A percentile compares a stretch with the other conserved stretches of the same genome.
Conservation (phyloP, 2,113 vertebrate species). For the Perca flavescens region DNA sequence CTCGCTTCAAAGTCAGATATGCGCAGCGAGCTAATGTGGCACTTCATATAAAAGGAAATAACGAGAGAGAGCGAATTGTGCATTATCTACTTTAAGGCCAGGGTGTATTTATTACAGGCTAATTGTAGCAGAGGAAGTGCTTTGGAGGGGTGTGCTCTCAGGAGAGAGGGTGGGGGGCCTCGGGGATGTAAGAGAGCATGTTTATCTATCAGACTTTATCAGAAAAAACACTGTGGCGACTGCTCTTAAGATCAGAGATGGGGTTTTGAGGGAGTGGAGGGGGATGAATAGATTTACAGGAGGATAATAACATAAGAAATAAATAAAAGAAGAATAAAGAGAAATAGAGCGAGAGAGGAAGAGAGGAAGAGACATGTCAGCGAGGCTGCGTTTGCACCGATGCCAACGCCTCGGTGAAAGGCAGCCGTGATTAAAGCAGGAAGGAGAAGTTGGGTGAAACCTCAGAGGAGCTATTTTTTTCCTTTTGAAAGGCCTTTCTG, state of each 20-base stretch:
- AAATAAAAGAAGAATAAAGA: slow-evolving; percentile 52
- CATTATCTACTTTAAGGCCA: slow-evolving; percentile 78
- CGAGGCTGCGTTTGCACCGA: slow-evolving; percentile 44
- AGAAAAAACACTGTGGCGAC: slow-evolving; percentile 79
- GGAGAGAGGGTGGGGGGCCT: slow-evolving; percentile 81
- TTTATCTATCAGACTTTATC: slow-evolving; percentile 84
- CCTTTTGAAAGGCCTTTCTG: slow-evolving; percentile 37
- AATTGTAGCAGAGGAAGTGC: slow-evolving; percentile 83
- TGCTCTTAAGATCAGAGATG: slow-evolving; percentile 81
- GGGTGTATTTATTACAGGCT: slow-evolving; percentile 82
- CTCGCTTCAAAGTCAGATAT: slow-evolving; percentile 56
- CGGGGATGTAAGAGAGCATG: slow-evolving; percentile 78
- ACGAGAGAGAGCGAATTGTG: slow-evolving; percentile 21
- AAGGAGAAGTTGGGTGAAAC: slow-evolving; percentile 67
- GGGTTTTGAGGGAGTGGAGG: slow-evolving; percentile 10
- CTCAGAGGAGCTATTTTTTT: slow-evolving; percentile 46
- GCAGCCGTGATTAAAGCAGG: slow-evolving; percentile 71
- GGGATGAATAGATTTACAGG: slow-evolving; percentile 58
- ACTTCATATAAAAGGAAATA: slow-evolving; percentile 62
- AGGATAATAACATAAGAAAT: slow-evolving; percentile 58
- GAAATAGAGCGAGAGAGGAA: slow-evolving; percentile 42
- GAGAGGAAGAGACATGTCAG: slow-evolving; percentile 60
- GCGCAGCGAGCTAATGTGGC: slow-evolving; percentile 63
- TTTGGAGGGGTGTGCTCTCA: slow-evolving; percentile 77
- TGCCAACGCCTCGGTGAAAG: slow-evolving; percentile 58